Evolutionary conservation across 2,888 invertebrate genomes (phyloP).

Genomic region (Chrysodeixis includens): DNA sequence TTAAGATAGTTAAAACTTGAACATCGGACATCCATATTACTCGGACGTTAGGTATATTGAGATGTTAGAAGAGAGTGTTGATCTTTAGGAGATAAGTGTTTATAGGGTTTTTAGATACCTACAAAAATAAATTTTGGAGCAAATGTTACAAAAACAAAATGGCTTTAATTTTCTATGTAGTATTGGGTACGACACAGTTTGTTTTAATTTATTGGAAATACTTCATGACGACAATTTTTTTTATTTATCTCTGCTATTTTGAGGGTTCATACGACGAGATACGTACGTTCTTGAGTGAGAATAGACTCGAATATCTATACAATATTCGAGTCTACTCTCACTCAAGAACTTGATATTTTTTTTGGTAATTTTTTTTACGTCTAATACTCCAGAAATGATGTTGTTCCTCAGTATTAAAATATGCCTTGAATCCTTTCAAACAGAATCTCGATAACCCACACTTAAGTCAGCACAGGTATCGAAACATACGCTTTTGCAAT

Average conservation of each 20-base stretch:
- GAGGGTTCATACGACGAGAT: too few relatives aligned
- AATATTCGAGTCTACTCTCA: too few relatives aligned
- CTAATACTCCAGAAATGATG: too few relatives aligned
- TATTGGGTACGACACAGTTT: background rate
- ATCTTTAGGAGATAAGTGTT: background rate
- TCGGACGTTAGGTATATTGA: background rate
- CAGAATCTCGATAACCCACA: constrained; percentile 11
- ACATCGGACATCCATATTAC: constrained; percentile 6
- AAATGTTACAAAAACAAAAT: too few relatives aligned
- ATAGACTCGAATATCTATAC: too few relatives aligned
- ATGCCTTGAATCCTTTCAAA: background rate
- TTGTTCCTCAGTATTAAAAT: too few relatives aligned
- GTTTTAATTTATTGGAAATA: background rate
- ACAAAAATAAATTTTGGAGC: background rate
- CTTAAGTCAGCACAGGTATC: constrained; percentile 37
- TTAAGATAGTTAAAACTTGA: constrained; percentile 24
- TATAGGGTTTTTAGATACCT: background rate
- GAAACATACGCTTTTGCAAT: constrained; percentile 51
- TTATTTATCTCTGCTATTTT: too few relatives aligned
- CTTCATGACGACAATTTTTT: too few relatives aligned
- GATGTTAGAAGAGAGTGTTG: constrained; percentile 1
- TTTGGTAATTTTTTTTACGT: too few relatives aligned
- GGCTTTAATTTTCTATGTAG: background rate
- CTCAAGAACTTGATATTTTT: too few relatives aligned
- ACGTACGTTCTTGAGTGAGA: too few relatives aligned